phyloP scores from a whole-genome alignment of 2,888 invertebrate species.

The Emmelina monodactyla region DNA sequence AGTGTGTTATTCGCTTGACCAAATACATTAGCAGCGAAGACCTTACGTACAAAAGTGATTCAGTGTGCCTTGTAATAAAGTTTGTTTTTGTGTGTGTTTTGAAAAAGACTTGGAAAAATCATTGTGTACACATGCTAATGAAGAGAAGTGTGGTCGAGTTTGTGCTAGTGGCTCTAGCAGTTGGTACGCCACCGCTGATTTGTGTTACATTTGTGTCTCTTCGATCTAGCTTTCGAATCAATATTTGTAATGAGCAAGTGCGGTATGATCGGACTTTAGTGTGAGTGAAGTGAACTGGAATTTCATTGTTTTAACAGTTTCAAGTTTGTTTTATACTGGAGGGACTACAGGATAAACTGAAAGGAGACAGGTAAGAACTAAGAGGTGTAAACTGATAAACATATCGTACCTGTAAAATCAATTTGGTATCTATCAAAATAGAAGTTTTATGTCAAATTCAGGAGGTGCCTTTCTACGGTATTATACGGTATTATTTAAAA shows the following conservation, averaged over 20 bases:
- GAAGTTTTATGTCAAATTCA: no score
- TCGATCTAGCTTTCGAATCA: not conserved
- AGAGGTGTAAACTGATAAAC: no score
- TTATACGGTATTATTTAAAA: no score
- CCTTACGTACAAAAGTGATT: no score
- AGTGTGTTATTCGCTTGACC: no score
- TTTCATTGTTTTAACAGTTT: not conserved
- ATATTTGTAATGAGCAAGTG: no score
- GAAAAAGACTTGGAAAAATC: conserved; percentile 35
- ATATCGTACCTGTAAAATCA: no score
- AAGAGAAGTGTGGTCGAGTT: conserved; percentile 54
- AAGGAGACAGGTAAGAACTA: not conserved
- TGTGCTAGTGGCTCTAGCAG: conserved; percentile 57
- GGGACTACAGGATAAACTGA: not conserved
- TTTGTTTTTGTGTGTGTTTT: conserved; percentile 20
- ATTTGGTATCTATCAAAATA: no score
- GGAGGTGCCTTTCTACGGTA: no score
- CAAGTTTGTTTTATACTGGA: not conserved
- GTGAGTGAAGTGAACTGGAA: not conserved
- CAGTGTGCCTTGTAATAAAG: conserved; percentile 21
- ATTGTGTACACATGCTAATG: conserved; percentile 57
- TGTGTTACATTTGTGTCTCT: conserved; percentile 34
- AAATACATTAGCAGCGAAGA: no score
- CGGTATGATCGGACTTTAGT: not conserved
- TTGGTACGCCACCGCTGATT: conserved; percentile 54